Evolutionary conservation across 92 coral and sea anemone genomes (phyloP), one percentile per base, ranked within the genome.

Genomic region (Umimayanthus kanabou): DNA sequence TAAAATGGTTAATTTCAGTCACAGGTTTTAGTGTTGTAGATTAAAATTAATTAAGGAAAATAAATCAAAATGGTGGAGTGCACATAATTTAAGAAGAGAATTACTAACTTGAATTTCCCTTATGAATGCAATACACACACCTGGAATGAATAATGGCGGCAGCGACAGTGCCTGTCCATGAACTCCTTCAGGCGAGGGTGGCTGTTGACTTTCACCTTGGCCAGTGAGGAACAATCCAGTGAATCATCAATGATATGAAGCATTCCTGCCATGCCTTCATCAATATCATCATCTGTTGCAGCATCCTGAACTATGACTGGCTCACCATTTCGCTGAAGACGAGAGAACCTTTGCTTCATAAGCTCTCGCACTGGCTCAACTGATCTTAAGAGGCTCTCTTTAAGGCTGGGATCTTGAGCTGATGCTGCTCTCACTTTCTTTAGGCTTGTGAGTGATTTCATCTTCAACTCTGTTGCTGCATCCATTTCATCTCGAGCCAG

Each of bases 141-240:
- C 80, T 88, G 90, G 55, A 91, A 91, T 0, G 64, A 81, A 58
- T 91, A 91, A 65, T 91, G 80, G 22, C 91, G 85, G 76, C 81
- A 49, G 66, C 91, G 58, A 58, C 93, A 91, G 33, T 91, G 91
- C 9, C 72, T 76, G 0, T n/a, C n/a, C n/a, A n/a, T n/a, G n/a
- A n/a, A n/a, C n/a, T n/a, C n/a, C n/a, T n/a, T n/a, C n/a, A n/a
- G n/a, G n/a, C n/a, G n/a, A n/a, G n/a, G n/a, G n/a, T n/a, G n/a
- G n/a, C n/a, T n/a, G n/a, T 47, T 67, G 11, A 77, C 58, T 23
- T 77, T 77, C 61, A 77, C 33, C 8, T 77, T 13, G 2, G 73
- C 11, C 8, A 42, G 22, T 73, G 42, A 5, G 11, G 80, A 42
- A 16, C 80, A 45, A 43, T 77, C 80, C 5, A 43, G 0, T 0